Conservation (phyloP, 2,888 invertebrate species). For the Pseudoips prasinana region DNA sequence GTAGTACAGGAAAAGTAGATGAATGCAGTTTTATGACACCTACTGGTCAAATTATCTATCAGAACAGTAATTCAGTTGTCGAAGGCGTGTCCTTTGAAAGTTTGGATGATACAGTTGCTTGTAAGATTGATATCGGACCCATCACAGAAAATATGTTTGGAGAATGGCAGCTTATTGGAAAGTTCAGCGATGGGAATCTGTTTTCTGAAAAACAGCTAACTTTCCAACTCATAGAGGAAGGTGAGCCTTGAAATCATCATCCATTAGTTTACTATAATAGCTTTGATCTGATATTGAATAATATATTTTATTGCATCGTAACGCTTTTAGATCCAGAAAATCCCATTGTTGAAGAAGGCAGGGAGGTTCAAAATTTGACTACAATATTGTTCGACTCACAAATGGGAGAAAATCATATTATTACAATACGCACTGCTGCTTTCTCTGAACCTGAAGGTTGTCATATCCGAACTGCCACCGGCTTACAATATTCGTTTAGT, state of each 20-base stretch:
- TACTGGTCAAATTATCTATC: conserved; percentile 21
- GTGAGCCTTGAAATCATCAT: conserved; percentile 20
- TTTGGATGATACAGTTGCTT: conserved; percentile 14
- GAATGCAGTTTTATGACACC: conserved; percentile 35
- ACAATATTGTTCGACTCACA: conserved; percentile 16
- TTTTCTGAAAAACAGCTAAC: conserved; percentile 34
- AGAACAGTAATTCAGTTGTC: conserved; percentile 3
- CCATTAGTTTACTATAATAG: too few relatives aligned
- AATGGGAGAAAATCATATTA: conserved; percentile 29
- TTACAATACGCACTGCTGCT: conserved; percentile 29
- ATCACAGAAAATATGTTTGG: conserved; percentile 37
- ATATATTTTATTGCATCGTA: background rate
- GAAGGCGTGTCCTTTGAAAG: conserved; percentile 29
- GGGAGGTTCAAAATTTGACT: conserved; percentile 22
- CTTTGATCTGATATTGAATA: too few relatives aligned
- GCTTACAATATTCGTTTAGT: conserved; percentile 40
- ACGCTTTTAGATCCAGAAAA: conserved; percentile 42
- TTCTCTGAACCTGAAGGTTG: conserved; percentile 44
- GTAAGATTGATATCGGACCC: conserved; percentile 36
- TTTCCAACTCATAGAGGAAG: conserved; percentile 40
- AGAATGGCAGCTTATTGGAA: conserved; percentile 43
- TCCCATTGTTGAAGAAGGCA: conserved; percentile 34
- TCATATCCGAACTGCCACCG: conserved; percentile 47
- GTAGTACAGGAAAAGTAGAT: conserved; percentile 26
- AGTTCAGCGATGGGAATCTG: conserved; percentile 36